Evolutionary conservation across 1,140 invertebrate species (phyloP).

Genomic region (Drosophila kohkoa): DNA sequence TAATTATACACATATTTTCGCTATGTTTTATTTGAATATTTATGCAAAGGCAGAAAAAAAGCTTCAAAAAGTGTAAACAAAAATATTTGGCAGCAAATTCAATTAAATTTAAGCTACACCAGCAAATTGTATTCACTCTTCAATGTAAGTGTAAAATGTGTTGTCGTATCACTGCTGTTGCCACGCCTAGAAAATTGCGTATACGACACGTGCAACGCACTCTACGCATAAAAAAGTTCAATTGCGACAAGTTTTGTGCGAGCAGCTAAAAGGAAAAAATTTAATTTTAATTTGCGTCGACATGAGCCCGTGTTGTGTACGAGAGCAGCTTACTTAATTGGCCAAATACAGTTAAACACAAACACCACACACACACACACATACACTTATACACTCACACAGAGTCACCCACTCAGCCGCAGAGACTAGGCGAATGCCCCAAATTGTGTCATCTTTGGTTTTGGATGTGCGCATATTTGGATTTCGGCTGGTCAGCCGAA

Average conservation of each 20-base stretch:
- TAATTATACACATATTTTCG: not conserved
- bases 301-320: constrained; percentile 53
- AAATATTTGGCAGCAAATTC: not conserved
- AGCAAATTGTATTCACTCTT: not conserved
- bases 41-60: not conserved
- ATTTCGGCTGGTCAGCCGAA: constrained; percentile 52
- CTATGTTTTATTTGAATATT: not conserved
- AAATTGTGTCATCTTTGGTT: constrained; percentile 83
- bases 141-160: too few species aligned
- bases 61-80: not conserved
- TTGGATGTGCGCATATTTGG: constrained; percentile 71
- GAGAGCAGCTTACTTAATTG: constrained; percentile 77
- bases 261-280: constrained; percentile 54
- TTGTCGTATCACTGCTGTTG: not conserved
- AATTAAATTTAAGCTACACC: not conserved
- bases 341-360: constrained; percentile 46
- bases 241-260: constrained; percentile 57
- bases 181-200: constrained; percentile 60
- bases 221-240: constrained; percentile 65
- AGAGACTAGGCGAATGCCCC: constrained; percentile 26
- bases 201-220: constrained; percentile 62
- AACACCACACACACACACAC: constrained; percentile 19
- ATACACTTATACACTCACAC: constrained; percentile 13
- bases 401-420: constrained; percentile 6
- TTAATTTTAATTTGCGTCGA: constrained; percentile 74